A percentile compares a stretch with the other conserved stretches of the same genome.
These are phyloP conservation scores for Apotomis capreana DNA, from an alignment of 2,888 invertebrate species.

Conservation along the genomic window DNA sequence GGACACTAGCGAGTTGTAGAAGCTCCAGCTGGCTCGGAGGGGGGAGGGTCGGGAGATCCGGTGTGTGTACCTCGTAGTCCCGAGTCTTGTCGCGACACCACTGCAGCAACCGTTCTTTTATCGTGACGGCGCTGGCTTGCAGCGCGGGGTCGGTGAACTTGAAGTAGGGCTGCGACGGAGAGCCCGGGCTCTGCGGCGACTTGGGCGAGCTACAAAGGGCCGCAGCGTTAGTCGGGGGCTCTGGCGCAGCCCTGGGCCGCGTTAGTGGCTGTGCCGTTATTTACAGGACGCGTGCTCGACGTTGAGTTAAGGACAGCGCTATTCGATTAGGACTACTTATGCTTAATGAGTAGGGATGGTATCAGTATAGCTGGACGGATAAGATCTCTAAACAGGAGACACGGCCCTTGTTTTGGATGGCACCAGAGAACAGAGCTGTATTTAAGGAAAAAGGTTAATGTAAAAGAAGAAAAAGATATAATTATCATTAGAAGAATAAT, in stretches of 20 bases:
- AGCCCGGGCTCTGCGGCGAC: slow-evolving; percentile 85
- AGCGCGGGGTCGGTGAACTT: slow-evolving; percentile 96
- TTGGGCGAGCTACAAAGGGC: slow-evolving; percentile 88
- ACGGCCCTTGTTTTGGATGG: not conserved
- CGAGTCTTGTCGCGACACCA: slow-evolving; percentile 99
- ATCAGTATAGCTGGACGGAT: not conserved
- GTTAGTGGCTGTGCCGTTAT: slow-evolving; percentile 26
- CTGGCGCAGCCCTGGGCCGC: not conserved
- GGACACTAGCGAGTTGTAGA: slow-evolving; percentile 43
- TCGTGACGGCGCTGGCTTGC: slow-evolving; percentile 95
- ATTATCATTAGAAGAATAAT: too few relatives aligned
- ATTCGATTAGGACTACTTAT: slow-evolving; percentile 10
- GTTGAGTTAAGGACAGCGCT: not conserved
- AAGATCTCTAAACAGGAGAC: not conserved
- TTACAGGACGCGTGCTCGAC: slow-evolving; percentile 33
- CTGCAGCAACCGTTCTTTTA: slow-evolving; percentile 97
- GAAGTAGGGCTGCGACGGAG: slow-evolving; percentile 90
- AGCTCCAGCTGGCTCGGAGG: slow-evolving; percentile 50
- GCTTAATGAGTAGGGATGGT: slow-evolving; percentile 7
- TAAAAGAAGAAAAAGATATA: too few relatives aligned
- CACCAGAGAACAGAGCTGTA: not conserved
- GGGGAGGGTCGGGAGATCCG: slow-evolving; percentile 47
- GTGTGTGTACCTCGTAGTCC: slow-evolving; percentile 94
- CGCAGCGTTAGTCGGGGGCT: slow-evolving; percentile 69
- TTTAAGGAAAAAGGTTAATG: too few relatives aligned